phyloP scores from a whole-genome alignment of 2,888 invertebrate genomes.

The Xylota segnis region DNA sequence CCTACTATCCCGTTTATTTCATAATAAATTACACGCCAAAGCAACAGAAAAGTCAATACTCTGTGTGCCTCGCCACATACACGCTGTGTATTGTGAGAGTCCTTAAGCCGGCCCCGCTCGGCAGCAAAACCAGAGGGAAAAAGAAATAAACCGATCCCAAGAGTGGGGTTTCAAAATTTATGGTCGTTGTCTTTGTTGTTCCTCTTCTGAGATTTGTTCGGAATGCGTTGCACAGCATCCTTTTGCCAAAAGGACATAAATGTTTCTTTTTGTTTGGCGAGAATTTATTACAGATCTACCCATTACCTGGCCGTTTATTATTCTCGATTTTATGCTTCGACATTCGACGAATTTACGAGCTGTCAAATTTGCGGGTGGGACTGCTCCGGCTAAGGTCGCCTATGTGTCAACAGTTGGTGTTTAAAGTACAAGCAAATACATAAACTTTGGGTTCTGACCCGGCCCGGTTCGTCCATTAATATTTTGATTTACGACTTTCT shows the following conservation, averaged over 20 bases:
- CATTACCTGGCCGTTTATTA: conserved; percentile 69
- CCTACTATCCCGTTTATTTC: conserved; percentile 60
- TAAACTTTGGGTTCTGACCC: conserved; percentile 20
- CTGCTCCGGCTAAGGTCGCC: background rate
- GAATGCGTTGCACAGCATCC: conserved; percentile 30
- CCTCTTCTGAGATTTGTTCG: conserved; percentile 36
- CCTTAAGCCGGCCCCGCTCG: conserved; percentile 42
- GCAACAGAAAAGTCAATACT: conserved; percentile 49
- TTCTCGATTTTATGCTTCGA: conserved; percentile 53
- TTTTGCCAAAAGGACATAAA: conserved; percentile 18
- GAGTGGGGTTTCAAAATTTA: conserved; percentile 47
- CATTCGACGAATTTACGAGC: conserved; percentile 65
- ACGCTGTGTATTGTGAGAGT: conserved; percentile 21
- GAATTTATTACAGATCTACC: conserved; percentile 60
- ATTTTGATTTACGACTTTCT: conserved; percentile 18
- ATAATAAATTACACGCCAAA: conserved; percentile 62
- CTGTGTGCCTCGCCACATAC: background rate
- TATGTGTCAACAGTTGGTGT: conserved; percentile 52
- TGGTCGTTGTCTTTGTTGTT: conserved; percentile 51
- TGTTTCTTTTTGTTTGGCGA: conserved; percentile 14
- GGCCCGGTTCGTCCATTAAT: conserved; percentile 7
- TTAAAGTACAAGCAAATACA: conserved; percentile 29
- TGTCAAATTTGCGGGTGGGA: conserved; percentile 37
- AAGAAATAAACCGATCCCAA: conserved; percentile 29
- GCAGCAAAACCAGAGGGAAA: conserved; percentile 13